phyloP scores from a whole-genome alignment of 2,888 invertebrate genomes.

The Agrochola circellaris region DNA sequence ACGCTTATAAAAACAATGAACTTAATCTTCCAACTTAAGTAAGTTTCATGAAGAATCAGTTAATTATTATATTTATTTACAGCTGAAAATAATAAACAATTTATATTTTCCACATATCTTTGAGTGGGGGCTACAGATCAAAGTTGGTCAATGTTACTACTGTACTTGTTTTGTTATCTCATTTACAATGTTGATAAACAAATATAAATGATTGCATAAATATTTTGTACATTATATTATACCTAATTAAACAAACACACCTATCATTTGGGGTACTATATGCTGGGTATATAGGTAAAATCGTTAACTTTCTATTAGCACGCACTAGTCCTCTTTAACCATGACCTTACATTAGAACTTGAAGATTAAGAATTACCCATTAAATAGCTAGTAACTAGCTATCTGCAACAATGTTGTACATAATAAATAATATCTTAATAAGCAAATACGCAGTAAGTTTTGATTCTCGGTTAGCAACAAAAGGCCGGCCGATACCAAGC shows the following conservation, averaged over 20 bases:
- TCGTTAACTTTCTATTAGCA: constrained; percentile 39
- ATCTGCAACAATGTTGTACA: constrained; percentile 69
- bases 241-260: constrained; percentile 24
- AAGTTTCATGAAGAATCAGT: background rate
- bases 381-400: constrained; percentile 21
- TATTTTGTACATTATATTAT: constrained; percentile 27
- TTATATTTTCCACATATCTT: constrained; percentile 22
- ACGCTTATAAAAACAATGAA: background rate
- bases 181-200: constrained; percentile 62
- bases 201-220: constrained; percentile 50
- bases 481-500: constrained; percentile 80
- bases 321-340: constrained; percentile 30
- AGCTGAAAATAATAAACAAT: constrained; percentile 37
- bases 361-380: constrained; percentile 47
- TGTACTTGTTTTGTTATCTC: constrained; percentile 51
- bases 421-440: constrained; percentile 63
- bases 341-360: constrained; percentile 64
- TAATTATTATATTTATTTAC: background rate
- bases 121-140: constrained; percentile 37
- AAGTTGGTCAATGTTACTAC: constrained; percentile 65
- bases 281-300: background rate
- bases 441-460: constrained; percentile 83
- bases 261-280: constrained; percentile 10
- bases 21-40: background rate
- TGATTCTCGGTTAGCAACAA: constrained; percentile 86